Conservation (phyloP, 2,797 vertebrate species). For the Nannoperca obscura region DNA sequence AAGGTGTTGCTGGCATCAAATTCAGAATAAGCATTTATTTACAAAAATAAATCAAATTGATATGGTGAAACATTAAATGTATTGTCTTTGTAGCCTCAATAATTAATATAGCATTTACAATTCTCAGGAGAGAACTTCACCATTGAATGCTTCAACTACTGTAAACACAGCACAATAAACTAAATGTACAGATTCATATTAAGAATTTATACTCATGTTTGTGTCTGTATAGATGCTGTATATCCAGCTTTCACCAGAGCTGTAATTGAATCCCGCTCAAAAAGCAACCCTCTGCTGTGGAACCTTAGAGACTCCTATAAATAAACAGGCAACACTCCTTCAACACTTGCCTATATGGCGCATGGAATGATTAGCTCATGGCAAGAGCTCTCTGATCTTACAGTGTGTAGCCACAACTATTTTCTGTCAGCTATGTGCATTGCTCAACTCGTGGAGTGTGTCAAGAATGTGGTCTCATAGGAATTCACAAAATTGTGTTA, state of each 20-base stretch:
- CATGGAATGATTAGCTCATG: constrained; percentile 84
- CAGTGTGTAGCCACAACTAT: constrained; percentile 76
- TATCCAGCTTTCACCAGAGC: constrained; percentile 75
- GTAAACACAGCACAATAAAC: constrained; percentile 19
- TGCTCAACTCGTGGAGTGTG: constrained; percentile 61
- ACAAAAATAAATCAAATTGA: too few species aligned
- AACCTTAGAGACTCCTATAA: constrained; percentile 85
- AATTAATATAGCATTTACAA: constrained; percentile 24
- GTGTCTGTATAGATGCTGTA: constrained; percentile 69
- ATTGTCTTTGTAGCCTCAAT: neutral
- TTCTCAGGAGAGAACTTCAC: neutral
- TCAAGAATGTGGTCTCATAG: constrained; percentile 71
- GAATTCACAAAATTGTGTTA: constrained; percentile 63
- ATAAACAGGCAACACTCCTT: constrained; percentile 81
- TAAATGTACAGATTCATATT: constrained; percentile 28
- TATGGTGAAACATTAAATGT: too few species aligned
- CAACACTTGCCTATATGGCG: constrained; percentile 80
- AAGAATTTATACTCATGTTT: constrained; percentile 61
- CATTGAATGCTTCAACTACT: neutral
- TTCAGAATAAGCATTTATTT: too few species aligned
- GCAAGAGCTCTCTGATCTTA: constrained; percentile 78
- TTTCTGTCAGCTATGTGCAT: constrained; percentile 74
- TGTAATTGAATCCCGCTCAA: constrained; percentile 82
- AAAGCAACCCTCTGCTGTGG: constrained; percentile 77
- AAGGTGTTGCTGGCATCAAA: too few species aligned